phyloP scores from a whole-genome alignment of 64 coral and sea anemone species.

The Catalaphyllia jardinei region DNA sequence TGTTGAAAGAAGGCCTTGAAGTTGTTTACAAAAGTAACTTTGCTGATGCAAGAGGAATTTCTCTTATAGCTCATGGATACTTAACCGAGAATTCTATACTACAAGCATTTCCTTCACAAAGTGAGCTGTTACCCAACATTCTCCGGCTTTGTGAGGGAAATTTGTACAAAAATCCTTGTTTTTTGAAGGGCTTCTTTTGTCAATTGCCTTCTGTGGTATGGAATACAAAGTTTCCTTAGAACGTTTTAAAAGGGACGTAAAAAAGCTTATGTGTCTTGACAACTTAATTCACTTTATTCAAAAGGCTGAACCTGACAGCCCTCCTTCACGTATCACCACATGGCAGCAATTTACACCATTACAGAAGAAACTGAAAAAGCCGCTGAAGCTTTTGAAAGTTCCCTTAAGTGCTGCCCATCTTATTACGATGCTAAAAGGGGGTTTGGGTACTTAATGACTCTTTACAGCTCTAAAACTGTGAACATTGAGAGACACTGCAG shows the following conservation, averaged over 20 bases:
- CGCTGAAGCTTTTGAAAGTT: conserved; percentile 65
- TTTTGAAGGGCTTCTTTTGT: conserved; percentile 69
- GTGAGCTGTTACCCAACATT: neutral
- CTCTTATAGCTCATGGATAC: conserved; percentile 56
- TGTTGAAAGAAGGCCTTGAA: conserved; percentile 28
- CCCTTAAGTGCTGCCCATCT: conserved; percentile 58
- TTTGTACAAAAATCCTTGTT: conserved; percentile 19
- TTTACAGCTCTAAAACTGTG: neutral
- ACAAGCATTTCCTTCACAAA: conserved; percentile 24
- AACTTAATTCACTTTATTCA: conserved; percentile 69
- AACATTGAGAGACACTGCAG: neutral
- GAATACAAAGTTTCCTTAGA: neutral
- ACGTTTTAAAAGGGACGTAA: neutral
- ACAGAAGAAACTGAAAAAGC: neutral
- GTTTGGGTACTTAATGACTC: conserved; percentile 49
- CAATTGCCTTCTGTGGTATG: neutral
- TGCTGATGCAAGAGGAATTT: conserved; percentile 61
- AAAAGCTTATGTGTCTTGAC: neutral
- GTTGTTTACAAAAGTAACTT: conserved; percentile 68
- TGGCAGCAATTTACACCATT: conserved; percentile 46
- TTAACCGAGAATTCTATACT: conserved; percentile 53
- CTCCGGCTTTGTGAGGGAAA: neutral
- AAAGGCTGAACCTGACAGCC: conserved; percentile 58
- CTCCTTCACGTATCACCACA: conserved; percentile 35
- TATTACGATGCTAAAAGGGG: conserved; percentile 68